A percentile compares a stretch with the other conserved stretches of the same genome.
phyloP scores from a whole-genome alignment of 2,113 vertebrate genomes.

The Sander vitreus region DNA sequence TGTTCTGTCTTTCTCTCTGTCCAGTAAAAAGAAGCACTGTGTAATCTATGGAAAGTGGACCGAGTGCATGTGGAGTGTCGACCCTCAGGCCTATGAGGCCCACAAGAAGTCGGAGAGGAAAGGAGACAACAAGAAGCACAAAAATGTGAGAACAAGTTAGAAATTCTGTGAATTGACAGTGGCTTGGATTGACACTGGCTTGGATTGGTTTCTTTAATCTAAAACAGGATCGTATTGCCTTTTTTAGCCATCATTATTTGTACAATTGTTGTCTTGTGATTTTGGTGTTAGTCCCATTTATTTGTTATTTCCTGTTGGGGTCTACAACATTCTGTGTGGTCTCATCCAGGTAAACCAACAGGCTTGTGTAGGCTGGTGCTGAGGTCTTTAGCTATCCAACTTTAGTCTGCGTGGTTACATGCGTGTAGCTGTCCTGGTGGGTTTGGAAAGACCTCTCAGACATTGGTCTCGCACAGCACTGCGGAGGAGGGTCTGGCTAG shows the following conservation, averaged over 20 bases:
- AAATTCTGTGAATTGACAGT: background rate
- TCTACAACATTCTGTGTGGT: slow-evolving; percentile 32
- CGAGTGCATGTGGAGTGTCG: slow-evolving; percentile 94
- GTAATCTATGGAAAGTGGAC: slow-evolving; percentile 99
- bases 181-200: background rate
- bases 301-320: slow-evolving; percentile 12
- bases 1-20: background rate
- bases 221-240: background rate
- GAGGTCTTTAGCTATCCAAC: background rate
- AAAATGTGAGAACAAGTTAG: slow-evolving; percentile 59
- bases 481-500: too few species aligned
- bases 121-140: slow-evolving; percentile 81
- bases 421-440: background rate
- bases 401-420: slow-evolving; percentile 22
- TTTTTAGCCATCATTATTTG: background rate
- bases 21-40: slow-evolving; percentile 94
- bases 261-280: background rate
- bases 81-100: slow-evolving; percentile 87
- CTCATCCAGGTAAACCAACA: slow-evolving; percentile 28
- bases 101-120: slow-evolving; percentile 90
- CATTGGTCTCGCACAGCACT: too few species aligned
- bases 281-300: background rate
- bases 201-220: background rate
- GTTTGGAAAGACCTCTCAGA: background rate
- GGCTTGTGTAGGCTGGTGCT: slow-evolving; percentile 5